phyloP scores from a whole-genome alignment of 2,113 vertebrate species.

The Panthera uncia region DNA sequence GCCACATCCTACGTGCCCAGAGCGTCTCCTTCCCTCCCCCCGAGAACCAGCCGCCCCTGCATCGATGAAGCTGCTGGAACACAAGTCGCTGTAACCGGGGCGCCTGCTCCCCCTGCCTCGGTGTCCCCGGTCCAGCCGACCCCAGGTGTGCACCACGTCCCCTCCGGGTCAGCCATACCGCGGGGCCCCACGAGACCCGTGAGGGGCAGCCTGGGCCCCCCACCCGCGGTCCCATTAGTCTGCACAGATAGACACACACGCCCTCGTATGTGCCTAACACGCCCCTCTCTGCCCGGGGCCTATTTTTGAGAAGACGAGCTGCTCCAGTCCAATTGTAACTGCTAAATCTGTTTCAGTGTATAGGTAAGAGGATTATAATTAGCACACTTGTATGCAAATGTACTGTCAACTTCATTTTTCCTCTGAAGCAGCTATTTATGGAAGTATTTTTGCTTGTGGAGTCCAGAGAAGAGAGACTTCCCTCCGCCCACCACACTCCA shows the following conservation, averaged over 20 bases:
- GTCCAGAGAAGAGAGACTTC: neutral
- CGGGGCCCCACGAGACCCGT: neutral
- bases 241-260: too few relatives aligned
- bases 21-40: too few relatives aligned
- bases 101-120: neutral
- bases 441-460: neutral
- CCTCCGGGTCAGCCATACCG: too few relatives aligned
- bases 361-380: neutral
- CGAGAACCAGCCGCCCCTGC: neutral
- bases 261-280: accelerated
- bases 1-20: neutral
- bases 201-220: too few relatives aligned
- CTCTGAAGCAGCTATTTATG: neutral
- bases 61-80: too few relatives aligned
- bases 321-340: neutral
- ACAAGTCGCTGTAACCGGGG: neutral
- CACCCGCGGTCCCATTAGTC: neutral
- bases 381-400: neutral
- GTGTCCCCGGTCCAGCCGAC: neutral
- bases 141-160: accelerated
- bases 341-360: neutral
- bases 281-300: neutral
- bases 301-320: neutral
- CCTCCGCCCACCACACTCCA: neutral
- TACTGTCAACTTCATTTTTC: neutral